Conservation (phyloP, 2,888 invertebrate species). For the Rhamnusium bicolor region DNA sequence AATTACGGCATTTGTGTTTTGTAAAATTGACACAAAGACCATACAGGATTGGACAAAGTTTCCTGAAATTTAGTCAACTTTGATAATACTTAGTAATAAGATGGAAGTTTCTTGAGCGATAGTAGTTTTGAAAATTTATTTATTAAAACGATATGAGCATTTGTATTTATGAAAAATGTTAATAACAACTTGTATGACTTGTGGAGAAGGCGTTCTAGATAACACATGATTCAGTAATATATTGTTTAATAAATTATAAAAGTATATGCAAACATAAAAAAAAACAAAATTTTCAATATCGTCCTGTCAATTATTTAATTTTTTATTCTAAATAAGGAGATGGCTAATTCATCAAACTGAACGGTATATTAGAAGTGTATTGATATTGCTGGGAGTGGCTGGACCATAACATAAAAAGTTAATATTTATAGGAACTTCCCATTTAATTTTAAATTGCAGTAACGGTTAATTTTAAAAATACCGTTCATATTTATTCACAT, state of each 20-base stretch:
- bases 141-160: too few species aligned
- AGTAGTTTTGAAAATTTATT: too few species aligned
- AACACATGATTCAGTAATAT: neutral
- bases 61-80: too few species aligned
- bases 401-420: neutral
- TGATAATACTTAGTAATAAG: too few species aligned
- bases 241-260: neutral
- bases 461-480: slow-evolving; percentile 2
- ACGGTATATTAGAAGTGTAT: slow-evolving; percentile 12
- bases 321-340: neutral
- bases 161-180: neutral
- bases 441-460: slow-evolving; percentile 10
- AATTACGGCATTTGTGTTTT: too few species aligned
- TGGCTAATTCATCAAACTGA: neutral
- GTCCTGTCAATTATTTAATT: neutral
- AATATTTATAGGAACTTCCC: neutral
- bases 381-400: neutral
- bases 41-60: too few species aligned
- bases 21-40: too few species aligned
- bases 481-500: neutral
- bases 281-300: neutral
- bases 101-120: too few species aligned
- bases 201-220: neutral
- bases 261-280: neutral
- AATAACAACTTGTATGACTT: neutral